Conservation (phyloP, 1,140 invertebrate species). For the Apis dorsata region DNA sequence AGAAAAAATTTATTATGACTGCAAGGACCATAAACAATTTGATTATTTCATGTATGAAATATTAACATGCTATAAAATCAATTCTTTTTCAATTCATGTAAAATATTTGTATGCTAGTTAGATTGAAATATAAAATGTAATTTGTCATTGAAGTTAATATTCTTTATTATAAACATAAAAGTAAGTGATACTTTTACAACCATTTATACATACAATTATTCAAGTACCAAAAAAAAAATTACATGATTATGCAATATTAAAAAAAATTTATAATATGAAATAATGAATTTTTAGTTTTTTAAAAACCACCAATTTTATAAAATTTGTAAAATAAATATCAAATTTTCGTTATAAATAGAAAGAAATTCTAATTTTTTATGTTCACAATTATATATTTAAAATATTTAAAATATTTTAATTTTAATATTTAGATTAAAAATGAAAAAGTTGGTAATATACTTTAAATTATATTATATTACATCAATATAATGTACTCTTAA, state of each 20-base stretch:
- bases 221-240: constrained; percentile 12
- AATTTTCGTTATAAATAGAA: constrained; percentile 15
- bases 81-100: constrained; percentile 37
- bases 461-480: constrained; percentile 1
- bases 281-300: constrained; percentile 16
- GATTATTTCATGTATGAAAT: constrained; percentile 39
- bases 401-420: neutral
- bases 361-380: neutral
- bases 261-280: constrained; percentile 21
- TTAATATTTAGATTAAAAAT: neutral
- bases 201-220: constrained; percentile 49
- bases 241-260: constrained; percentile 42
- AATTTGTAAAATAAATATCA: constrained; percentile 34
- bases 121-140: constrained; percentile 38
- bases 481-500: constrained; percentile 29
- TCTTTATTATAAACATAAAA: constrained; percentile 52
- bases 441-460: neutral
- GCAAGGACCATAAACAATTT: constrained; percentile 42
- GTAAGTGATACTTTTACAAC: constrained; percentile 53
- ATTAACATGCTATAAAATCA: constrained; percentile 35
- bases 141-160: constrained; percentile 31
- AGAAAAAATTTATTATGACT: constrained; percentile 43
- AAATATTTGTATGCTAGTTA: constrained; percentile 44
- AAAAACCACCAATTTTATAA: constrained; percentile 23
- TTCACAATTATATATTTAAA: neutral